These are phyloP conservation scores for Lepidothrix coronata DNA, from an alignment of 2,113 vertebrate species.

Conservation along the genomic window DNA sequence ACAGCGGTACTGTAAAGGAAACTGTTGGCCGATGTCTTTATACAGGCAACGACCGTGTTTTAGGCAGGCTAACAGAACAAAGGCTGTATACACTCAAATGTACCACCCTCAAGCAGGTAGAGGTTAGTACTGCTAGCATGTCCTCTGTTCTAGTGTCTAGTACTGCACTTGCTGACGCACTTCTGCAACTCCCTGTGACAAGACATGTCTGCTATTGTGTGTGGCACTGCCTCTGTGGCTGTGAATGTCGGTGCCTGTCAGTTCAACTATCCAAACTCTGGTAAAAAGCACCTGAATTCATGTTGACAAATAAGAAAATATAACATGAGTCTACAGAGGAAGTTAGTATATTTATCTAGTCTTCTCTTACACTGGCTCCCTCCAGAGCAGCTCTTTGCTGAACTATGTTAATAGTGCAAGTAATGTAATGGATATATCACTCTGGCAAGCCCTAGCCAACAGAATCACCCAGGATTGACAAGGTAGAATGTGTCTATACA, in stretches of 20 bases:
- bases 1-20: neutral
- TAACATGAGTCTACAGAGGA: neutral
- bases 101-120: neutral
- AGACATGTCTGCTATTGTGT: fast-evolving
- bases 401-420: neutral
- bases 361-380: neutral
- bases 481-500: neutral
- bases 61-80: neutral
- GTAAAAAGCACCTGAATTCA: neutral
- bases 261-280: neutral
- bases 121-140: neutral
- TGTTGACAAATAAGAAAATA: neutral
- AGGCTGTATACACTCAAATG: neutral
- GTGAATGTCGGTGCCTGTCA: neutral
- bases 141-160: neutral
- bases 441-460: neutral
- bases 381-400: neutral
- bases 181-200: neutral
- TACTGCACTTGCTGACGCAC: neutral
- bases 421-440: neutral
- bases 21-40: neutral
- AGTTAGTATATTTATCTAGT: neutral
- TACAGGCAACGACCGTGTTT: neutral
- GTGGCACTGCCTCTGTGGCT: fast-evolving
- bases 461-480: neutral